Evolutionary conservation across 2,888 invertebrate genomes (phyloP).

Genomic region (Dolichomitus sp.): DNA sequence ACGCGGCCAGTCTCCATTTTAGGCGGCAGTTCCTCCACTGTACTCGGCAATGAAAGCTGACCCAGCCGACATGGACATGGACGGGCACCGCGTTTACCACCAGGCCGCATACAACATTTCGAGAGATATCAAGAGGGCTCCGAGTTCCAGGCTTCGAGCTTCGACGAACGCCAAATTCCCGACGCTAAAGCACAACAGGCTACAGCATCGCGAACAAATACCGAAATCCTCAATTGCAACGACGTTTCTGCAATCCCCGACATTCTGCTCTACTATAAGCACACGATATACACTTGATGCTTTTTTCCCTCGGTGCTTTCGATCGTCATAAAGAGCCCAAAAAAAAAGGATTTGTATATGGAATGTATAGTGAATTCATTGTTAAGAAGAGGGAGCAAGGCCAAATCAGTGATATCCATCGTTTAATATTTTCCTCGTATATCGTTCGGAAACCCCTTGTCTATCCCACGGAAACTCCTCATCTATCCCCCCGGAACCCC

Average conservation of each 20-base stretch:
- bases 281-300: not conserved
- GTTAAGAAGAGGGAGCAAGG: too few relatives aligned
- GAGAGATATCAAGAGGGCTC: slow-evolving; percentile 39
- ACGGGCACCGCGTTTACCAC: not conserved
- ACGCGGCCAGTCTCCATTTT: slow-evolving; percentile 52
- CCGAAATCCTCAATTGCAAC: not conserved
- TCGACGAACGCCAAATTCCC: slow-evolving; percentile 27
- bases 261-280: not conserved
- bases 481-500: too few relatives aligned
- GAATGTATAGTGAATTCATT: too few relatives aligned
- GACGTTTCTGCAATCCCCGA: not conserved
- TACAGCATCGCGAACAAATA: slow-evolving; percentile 27
- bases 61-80: not conserved
- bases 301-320: too few relatives aligned
- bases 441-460: too few relatives aligned
- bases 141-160: slow-evolving; percentile 11
- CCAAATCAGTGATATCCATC: too few relatives aligned
- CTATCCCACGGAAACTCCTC: too few relatives aligned
- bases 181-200: slow-evolving; percentile 23
- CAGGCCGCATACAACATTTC: slow-evolving; percentile 3
- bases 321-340: too few relatives aligned
- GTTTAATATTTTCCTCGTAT: too few relatives aligned
- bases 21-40: slow-evolving; percentile 43
- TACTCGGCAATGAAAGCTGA: slow-evolving; percentile 42
- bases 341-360: too few relatives aligned